Evolutionary conservation across 2,113 vertebrate species (phyloP).

Genomic region (Chrysemys picta): DNA sequence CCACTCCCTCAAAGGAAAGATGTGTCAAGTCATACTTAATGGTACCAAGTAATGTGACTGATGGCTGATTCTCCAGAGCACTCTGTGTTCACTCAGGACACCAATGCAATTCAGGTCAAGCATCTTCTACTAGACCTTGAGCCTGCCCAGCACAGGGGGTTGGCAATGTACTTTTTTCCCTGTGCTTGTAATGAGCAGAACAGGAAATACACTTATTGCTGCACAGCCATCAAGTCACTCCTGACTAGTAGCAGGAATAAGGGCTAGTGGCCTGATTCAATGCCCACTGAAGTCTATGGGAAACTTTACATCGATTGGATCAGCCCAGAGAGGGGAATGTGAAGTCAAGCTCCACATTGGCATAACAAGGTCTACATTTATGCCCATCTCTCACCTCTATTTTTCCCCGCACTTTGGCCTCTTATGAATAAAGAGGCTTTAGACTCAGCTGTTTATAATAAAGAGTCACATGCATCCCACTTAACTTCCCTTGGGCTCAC

Average conservation of each 20-base stretch:
- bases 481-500: neutral
- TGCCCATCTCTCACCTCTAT: neutral
- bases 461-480: neutral
- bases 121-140: neutral
- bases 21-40: neutral
- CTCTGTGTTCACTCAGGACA: neutral
- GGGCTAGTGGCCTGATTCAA: neutral
- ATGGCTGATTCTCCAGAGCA: neutral
- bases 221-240: neutral
- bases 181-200: neutral
- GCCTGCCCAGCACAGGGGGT: neutral
- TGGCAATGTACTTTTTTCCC: neutral
- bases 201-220: neutral
- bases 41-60: neutral
- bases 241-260: neutral
- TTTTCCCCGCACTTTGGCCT: neutral
- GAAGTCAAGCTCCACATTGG: neutral
- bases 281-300: neutral
- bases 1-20: neutral
- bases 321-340: neutral
- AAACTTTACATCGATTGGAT: neutral
- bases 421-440: neutral
- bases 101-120: neutral
- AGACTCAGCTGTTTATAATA: conserved; percentile 1
- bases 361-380: neutral